Evolutionary conservation across 2,888 invertebrate genomes (phyloP).

Genomic region (Sphaerophoria taeniata): DNA sequence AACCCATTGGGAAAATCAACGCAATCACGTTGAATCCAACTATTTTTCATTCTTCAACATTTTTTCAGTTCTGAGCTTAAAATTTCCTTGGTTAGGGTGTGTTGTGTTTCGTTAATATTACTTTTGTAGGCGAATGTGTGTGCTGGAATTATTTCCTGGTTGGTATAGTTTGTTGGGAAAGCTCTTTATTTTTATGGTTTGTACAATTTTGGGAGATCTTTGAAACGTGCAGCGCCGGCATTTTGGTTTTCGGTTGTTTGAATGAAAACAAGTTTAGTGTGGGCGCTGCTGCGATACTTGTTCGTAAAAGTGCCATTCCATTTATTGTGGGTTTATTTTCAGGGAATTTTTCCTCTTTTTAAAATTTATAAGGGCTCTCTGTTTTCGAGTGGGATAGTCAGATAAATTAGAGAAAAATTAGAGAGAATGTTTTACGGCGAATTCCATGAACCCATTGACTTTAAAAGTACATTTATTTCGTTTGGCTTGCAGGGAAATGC

Average conservation of each 20-base stretch:
- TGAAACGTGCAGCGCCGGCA: conserved; percentile 70
- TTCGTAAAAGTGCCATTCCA: conserved; percentile 3
- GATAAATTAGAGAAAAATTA: neutral
- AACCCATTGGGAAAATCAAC: conserved; percentile 44
- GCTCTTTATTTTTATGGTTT: conserved; percentile 34
- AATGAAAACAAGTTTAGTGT: conserved; percentile 30
- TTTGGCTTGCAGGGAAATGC: neutral
- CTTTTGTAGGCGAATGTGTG: neutral
- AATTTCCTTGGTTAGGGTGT: conserved; percentile 2
- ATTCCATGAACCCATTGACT: conserved; percentile 35
- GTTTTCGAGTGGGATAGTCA: neutral
- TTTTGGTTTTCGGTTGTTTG: conserved; percentile 51
- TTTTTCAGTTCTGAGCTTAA: neutral
- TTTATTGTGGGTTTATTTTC: conserved; percentile 43
- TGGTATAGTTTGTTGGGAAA: conserved; percentile 14
- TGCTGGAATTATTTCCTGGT: conserved; percentile 14
- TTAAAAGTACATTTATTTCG: conserved; percentile 25
- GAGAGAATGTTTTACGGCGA: conserved; percentile 2
- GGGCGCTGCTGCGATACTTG: conserved; percentile 19
- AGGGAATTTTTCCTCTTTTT: conserved; percentile 17
- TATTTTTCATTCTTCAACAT: conserved; percentile 40
- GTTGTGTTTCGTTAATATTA: neutral
- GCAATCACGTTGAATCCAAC: conserved; percentile 44
- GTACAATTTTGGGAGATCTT: conserved; percentile 33
- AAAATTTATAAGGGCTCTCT: neutral